Conservation (phyloP, 2,888 invertebrate species). For the Tiliacea aurago region DNA sequence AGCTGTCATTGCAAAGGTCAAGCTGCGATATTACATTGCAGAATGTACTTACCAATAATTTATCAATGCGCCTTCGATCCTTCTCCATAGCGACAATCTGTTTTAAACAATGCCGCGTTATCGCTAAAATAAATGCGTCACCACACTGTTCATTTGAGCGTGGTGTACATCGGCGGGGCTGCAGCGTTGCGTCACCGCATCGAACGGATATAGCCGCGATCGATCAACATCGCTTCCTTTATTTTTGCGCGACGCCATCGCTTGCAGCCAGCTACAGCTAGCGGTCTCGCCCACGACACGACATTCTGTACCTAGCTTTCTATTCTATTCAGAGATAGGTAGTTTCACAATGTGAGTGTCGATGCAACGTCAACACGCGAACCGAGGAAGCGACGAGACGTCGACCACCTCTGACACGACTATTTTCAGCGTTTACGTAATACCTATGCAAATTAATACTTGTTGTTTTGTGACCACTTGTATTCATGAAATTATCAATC, state of each 20-base stretch:
- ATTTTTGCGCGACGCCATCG: constrained; percentile 74
- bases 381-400: constrained; percentile 50
- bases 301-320: constrained; percentile 68
- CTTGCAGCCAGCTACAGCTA: constrained; percentile 58
- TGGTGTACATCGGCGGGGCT: constrained; percentile 56
- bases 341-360: constrained; percentile 63
- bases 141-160: constrained; percentile 62
- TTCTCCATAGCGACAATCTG: constrained; percentile 51
- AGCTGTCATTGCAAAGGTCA: constrained; percentile 25
- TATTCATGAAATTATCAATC: constrained; percentile 22
- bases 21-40: constrained; percentile 8
- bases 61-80: constrained; percentile 19
- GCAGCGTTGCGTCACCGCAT: constrained; percentile 78
- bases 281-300: constrained; percentile 65
- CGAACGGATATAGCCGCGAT: constrained; percentile 82
- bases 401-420: constrained; percentile 53
- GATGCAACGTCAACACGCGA: constrained; percentile 54
- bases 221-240: constrained; percentile 80
- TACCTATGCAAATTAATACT: constrained; percentile 38
- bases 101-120: constrained; percentile 64
- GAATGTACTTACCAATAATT: constrained; percentile 34
- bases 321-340: constrained; percentile 66
- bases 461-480: constrained; percentile 30
- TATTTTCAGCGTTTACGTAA: constrained; percentile 66
- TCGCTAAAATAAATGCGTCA: constrained; percentile 67